Base-by-base conservation (phyloP, 2,888 invertebrate genomes). In the Microplitis manilae region DNA sequence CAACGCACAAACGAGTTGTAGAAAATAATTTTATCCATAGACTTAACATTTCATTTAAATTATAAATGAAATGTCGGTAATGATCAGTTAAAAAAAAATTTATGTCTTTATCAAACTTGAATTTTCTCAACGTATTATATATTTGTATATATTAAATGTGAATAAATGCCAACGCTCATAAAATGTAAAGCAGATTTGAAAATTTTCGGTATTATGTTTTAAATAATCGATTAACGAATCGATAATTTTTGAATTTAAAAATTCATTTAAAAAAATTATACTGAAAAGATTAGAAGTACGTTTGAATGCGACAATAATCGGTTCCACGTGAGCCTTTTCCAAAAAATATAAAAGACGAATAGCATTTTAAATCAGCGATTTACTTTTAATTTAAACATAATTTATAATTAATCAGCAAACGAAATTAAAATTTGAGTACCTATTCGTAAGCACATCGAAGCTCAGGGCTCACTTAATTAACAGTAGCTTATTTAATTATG, bases 211-310 rank as follows among this genome's bases (percentile, higher is more conserved):
- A 8, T 13, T 50, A 17, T 17, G 2, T 9, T 50, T 8, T 8
- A 50, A 50, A 13, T 50, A 4, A 13, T 50, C 13, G 13, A 50
- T 50, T 20, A 20, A 2, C 1, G 9, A 50, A 9, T 50, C 50
- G 9, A 13, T 50, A 13, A 13, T 15, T 61, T 17, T 59, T 50
- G 65, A 79, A 73, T 50, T 38, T 38, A 68, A 64, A 60, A 64
- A 60, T 73, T 69, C 50, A 50, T 50, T 50, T 50, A 50, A 13
- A 50, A 41, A 50, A 13, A 5, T 13, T 50, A 2, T 50, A 50
- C 8, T 50, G 13, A 50, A 50, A 50, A 13, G 50, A 50, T 50
- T 13, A 50, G 50, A 13, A 13, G 50, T 50, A 50, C 50, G 50
- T 50, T 50, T 50, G 50, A 50, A 50, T 50, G 50, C 50, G 50